A percentile compares a stretch with the other conserved stretches of the same genome.
phyloP scores from a whole-genome alignment of 1,140 invertebrate genomes.

The Diorhabda sublineata region DNA sequence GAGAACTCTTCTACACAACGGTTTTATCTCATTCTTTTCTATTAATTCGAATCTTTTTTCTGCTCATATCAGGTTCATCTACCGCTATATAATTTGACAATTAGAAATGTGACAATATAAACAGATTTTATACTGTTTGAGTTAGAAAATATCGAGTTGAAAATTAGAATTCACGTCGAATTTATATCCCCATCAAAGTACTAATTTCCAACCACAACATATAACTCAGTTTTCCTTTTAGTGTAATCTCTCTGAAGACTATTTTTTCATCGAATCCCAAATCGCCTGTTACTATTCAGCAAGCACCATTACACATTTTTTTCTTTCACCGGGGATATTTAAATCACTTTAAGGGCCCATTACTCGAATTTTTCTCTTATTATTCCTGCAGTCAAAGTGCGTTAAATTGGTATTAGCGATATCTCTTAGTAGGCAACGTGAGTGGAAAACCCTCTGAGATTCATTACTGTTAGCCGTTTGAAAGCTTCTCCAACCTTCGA shows the following conservation, averaged over 20 bases:
- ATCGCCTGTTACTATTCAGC: slow-evolving; percentile 7
- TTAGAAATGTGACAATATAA: too few species aligned
- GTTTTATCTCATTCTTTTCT: too few species aligned
- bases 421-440: slow-evolving; percentile 20
- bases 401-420: slow-evolving; percentile 32
- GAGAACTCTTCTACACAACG: too few species aligned
- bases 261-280: not conserved
- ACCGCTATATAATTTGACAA: too few species aligned
- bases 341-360: slow-evolving; percentile 12
- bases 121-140: too few species aligned
- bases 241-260: not conserved
- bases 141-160: too few species aligned
- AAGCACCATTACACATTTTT: not conserved
- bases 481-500: too few species aligned
- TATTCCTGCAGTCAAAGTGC: slow-evolving; percentile 24
- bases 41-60: too few species aligned
- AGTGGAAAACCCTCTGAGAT: too few species aligned
- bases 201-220: not conserved
- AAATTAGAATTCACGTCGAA: too few species aligned
- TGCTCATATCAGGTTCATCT: too few species aligned
- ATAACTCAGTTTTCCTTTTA: not conserved
- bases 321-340: slow-evolving; percentile 5
- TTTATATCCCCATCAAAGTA: not conserved
- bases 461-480: too few species aligned
- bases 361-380: slow-evolving; percentile 9